These are phyloP conservation scores for Catocala sponsa DNA, from an alignment of 2,888 invertebrate species.

Conservation along the genomic window DNA sequence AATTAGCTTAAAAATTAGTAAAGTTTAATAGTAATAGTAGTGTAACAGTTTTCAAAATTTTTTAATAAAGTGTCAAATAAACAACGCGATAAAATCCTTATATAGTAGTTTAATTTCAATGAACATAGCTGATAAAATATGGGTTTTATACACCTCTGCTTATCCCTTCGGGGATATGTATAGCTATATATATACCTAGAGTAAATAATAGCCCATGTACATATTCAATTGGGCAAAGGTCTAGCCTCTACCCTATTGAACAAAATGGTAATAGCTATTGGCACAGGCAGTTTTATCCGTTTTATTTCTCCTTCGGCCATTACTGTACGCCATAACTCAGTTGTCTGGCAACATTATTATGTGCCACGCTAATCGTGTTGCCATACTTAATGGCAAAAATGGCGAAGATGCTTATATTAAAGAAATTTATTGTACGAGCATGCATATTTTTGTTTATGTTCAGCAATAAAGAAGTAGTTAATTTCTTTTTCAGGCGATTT, in stretches of 20 bases:
- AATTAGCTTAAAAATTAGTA: too few relatives aligned
- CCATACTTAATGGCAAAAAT: slow-evolving; percentile 61
- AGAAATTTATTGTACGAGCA: slow-evolving; percentile 34
- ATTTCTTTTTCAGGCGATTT: slow-evolving; percentile 21
- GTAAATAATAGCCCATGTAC: too few relatives aligned
- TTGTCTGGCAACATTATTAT: slow-evolving; percentile 66
- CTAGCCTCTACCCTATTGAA: slow-evolving; percentile 25
- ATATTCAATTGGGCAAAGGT: too few relatives aligned
- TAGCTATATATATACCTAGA: background rate
- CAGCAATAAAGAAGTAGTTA: slow-evolving; percentile 22
- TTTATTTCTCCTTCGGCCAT: slow-evolving; percentile 53
- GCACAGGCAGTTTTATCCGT: slow-evolving; percentile 41
- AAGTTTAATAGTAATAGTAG: too few relatives aligned
- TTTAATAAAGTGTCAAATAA: too few relatives aligned
- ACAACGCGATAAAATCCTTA: too few relatives aligned
- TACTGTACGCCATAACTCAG: slow-evolving; percentile 57
- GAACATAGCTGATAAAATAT: too few relatives aligned
- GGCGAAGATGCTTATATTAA: slow-evolving; percentile 47
- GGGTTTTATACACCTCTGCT: too few relatives aligned
- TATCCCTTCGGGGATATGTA: too few relatives aligned
- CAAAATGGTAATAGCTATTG: slow-evolving; percentile 34
- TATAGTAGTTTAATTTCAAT: too few relatives aligned
- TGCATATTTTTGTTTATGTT: slow-evolving; percentile 26
- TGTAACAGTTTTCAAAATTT: too few relatives aligned
- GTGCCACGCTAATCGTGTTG: slow-evolving; percentile 62